These are phyloP conservation scores for Chloroceryle amazona DNA, from an alignment of 2,797 vertebrate species.

Conservation along the genomic window DNA sequence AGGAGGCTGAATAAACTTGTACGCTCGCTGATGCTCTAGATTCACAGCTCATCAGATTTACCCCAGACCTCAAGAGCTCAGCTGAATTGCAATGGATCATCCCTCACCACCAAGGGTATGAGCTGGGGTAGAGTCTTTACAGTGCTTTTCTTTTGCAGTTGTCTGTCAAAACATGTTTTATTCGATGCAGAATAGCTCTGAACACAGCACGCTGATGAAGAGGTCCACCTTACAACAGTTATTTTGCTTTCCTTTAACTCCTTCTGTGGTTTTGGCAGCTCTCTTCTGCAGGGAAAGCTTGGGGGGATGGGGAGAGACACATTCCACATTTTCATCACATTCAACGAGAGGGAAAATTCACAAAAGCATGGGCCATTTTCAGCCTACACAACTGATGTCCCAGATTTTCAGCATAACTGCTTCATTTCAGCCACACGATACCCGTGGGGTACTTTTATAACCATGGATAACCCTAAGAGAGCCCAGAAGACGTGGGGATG, in stretches of 20 bases:
- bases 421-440: background rate
- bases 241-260: background rate
- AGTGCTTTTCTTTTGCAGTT: background rate
- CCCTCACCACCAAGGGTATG: background rate
- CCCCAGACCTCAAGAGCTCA: background rate
- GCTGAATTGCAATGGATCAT: background rate
- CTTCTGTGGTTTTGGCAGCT: background rate
- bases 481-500: background rate
- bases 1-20: background rate
- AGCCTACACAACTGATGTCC: background rate
- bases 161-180: background rate
- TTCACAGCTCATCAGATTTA: background rate
- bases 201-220: background rate
- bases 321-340: conserved; percentile 16
- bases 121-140: background rate
- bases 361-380: background rate
- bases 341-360: background rate
- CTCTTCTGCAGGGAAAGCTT: background rate
- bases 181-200: background rate
- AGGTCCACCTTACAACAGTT: background rate
- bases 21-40: background rate
- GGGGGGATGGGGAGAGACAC: background rate
- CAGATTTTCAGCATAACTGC: background rate
- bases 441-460: background rate
- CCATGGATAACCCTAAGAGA: background rate